Evolutionary conservation across 1,140 invertebrate genomes (phyloP).

Genomic region (Glomeris maerens): DNA sequence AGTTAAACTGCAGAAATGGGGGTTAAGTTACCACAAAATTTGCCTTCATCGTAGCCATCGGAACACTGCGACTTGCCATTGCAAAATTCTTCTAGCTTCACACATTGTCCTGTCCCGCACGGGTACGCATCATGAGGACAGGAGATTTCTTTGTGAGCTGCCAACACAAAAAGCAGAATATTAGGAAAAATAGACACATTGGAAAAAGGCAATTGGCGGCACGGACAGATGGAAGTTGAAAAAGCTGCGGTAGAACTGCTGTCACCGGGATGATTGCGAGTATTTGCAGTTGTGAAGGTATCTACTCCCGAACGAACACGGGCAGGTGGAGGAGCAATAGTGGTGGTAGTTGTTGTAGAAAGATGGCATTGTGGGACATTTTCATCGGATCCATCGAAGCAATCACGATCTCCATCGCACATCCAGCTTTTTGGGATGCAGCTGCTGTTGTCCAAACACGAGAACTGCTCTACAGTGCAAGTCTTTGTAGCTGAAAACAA

Average conservation of each 20-base stretch:
- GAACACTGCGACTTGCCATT: constrained; percentile 31
- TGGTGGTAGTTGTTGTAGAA: not conserved
- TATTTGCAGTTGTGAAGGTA: too few relatives aligned
- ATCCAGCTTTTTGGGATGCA: constrained; percentile 69
- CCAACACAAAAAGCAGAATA: too few relatives aligned
- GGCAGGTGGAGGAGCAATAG: not conserved
- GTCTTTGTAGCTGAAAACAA: too few relatives aligned
- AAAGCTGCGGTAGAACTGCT: too few relatives aligned
- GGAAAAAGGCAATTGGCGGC: not conserved
- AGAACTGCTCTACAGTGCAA: constrained; percentile 71
- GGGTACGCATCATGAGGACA: constrained; percentile 22
- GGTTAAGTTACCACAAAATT: constrained; percentile 1
- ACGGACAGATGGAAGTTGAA: not conserved
- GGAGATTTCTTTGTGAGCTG: too few relatives aligned
- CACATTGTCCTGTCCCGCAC: constrained; percentile 32
- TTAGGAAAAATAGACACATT: too few relatives aligned
- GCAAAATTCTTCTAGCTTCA: constrained; percentile 25
- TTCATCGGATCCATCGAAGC: constrained; percentile 65
- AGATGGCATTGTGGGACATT: constrained; percentile 41
- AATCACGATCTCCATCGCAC: constrained; percentile 63
- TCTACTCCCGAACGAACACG: too few relatives aligned
- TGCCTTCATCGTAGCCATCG: constrained; percentile 31
- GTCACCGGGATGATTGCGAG: too few relatives aligned
- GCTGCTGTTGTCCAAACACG: constrained; percentile 70
- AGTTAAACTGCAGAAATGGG: not conserved